Evolutionary conservation across 1,140 invertebrate genomes (phyloP), one percentile per base, ranked within the genome.

Genomic region (Matsumurasca onukii): DNA sequence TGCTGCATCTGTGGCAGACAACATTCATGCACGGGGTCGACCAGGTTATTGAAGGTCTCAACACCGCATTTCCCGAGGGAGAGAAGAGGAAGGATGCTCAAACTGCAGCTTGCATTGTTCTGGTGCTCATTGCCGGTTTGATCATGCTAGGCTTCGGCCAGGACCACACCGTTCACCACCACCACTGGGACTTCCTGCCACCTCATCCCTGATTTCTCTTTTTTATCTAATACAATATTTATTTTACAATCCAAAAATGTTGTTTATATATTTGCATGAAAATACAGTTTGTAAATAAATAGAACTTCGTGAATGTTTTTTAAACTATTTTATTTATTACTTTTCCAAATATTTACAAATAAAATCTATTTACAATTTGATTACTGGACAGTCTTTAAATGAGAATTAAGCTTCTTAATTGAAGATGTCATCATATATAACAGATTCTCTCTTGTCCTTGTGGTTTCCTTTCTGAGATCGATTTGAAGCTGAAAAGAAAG

Each of bases 381-480:
- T 55, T n/a, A n/a, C n/a, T n/a, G n/a, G n/a, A n/a, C n/a, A n/a
- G n/a, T n/a, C n/a, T n/a, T n/a, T n/a, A n/a, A n/a, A n/a, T n/a
- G 22, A 55, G 9, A 55, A 55, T 20, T 55, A 12, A 12, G 3
- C 31, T 20, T n/a, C 2, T 45, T 48, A 65, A 2, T 63, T 31
- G 39, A 63, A 65, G 22, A 45, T 45, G 9, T 90, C 88, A 73
- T 91, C 89, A 73, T 92, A 93, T 31, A 84, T 80, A 63, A 89
- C 86, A 70, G 89, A 79, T 70, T 88, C 83, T 63, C 90, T 81
- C 73, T 87, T 88, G 74, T 93, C 90, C 75, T 88, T 88, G 72
- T 91, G 87, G 59, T 84, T 87, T 73, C 89, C 90, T 80, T 93
- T 94, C 76, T 93, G 91, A 0, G 89, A 91, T 75, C 91, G 89